Conservation (phyloP, 2,888 invertebrate genomes). For the Subacronicta megacephala region DNA sequence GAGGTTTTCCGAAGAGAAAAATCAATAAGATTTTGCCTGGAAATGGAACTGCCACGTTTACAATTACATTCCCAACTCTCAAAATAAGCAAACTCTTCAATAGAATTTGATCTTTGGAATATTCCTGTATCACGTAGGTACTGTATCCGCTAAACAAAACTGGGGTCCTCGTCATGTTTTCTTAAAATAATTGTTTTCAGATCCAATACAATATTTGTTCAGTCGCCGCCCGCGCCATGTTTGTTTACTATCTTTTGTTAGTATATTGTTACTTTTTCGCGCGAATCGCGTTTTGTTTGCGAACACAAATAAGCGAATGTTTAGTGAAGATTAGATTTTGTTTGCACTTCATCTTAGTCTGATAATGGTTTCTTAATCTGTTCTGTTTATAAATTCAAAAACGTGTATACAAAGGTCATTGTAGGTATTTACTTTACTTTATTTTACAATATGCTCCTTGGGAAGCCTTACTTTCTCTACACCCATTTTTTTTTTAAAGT, state of each 20-base stretch:
- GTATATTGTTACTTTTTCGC: slow-evolving; percentile 51
- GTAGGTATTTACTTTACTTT: too few species aligned
- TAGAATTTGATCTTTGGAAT: neutral
- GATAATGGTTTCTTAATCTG: slow-evolving; percentile 26
- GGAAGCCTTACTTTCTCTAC: too few species aligned
- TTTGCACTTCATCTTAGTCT: slow-evolving; percentile 35
- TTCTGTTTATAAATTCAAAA: too few species aligned
- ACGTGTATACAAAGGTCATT: too few species aligned
- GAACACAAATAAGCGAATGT: slow-evolving; percentile 40
- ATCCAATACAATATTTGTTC: slow-evolving; percentile 65
- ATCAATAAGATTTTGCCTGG: too few species aligned
- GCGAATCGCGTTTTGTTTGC: slow-evolving; percentile 42
- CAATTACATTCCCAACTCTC: too few species aligned
- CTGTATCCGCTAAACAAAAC: slow-evolving; percentile 34
- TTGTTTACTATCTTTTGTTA: slow-evolving; percentile 54
- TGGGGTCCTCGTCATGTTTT: slow-evolving; percentile 52
- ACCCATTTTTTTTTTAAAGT: too few species aligned
- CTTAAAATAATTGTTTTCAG: slow-evolving; percentile 69
- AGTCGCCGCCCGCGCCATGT: slow-evolving; percentile 41
- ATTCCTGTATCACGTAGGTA: neutral
- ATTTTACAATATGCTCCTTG: too few species aligned
- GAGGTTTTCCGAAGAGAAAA: too few species aligned
- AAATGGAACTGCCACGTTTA: too few species aligned
- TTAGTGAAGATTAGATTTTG: slow-evolving; percentile 39
- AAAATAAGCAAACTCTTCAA: too few species aligned